These are phyloP conservation scores for Danio jaintianensis DNA, from an alignment of 2,797 vertebrate genomes.

Conservation along the genomic window DNA sequence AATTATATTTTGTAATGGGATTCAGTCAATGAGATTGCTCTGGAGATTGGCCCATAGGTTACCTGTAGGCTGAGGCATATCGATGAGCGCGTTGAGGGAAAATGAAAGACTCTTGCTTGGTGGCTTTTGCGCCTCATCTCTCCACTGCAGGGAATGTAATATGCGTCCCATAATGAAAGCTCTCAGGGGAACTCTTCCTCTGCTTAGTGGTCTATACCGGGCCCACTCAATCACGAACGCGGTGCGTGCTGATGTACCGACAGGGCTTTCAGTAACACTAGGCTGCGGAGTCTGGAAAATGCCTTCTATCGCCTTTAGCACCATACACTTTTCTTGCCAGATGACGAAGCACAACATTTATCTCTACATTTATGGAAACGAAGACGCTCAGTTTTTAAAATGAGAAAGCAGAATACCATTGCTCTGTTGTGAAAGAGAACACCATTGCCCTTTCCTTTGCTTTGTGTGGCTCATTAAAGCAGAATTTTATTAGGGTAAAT, in stretches of 20 bases:
- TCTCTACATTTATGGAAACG: constrained; percentile 38
- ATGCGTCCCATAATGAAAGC: constrained; percentile 79
- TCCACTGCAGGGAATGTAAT: constrained; percentile 72
- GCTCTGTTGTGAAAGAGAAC: constrained; percentile 13
- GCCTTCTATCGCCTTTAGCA: constrained; percentile 8
- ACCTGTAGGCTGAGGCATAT: constrained; percentile 50
- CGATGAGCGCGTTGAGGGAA: constrained; percentile 45
- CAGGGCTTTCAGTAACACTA: constrained; percentile 69
- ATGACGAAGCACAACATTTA: constrained; percentile 44
- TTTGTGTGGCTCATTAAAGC: constrained; percentile 6
- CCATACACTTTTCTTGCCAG: constrained; percentile 6
- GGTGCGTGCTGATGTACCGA: constrained; percentile 57
- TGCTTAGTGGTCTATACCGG: constrained; percentile 75
- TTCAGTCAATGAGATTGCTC: constrained; percentile 54
- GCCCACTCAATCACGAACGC: constrained; percentile 73
- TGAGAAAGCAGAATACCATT: constrained; percentile 1
- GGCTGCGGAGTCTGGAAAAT: constrained; percentile 55
- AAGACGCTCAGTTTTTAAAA: constrained; percentile 9
- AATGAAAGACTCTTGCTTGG: constrained; percentile 38
- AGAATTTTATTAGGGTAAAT: constrained; percentile 2
- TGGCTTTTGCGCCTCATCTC: constrained; percentile 53
- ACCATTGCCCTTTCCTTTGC: not conserved
- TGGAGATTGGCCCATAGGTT: constrained; percentile 54
- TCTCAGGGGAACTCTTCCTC: constrained; percentile 71
- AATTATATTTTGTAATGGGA: constrained; percentile 55